phyloP scores from a whole-genome alignment of 2,888 invertebrate genomes.

The Charanyca ferruginea region DNA sequence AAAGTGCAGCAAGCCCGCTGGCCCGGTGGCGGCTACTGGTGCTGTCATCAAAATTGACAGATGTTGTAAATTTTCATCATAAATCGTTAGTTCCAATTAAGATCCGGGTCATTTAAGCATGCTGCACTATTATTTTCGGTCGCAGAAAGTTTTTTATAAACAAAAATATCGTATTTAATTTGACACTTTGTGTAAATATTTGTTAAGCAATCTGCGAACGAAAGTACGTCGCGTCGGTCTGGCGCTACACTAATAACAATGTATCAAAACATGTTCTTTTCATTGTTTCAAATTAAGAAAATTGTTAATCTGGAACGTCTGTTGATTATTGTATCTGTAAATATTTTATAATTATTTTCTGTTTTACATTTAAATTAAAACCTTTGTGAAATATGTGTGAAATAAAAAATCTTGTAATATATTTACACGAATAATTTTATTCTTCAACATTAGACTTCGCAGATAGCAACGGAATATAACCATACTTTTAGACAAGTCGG shows the following conservation, averaged over 20 bases:
- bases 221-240: constrained; percentile 45
- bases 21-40: not conserved
- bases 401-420: constrained; percentile 90
- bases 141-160: constrained; percentile 52
- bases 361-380: constrained; percentile 85
- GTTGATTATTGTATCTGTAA: constrained; percentile 89
- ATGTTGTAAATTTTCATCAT: too few species aligned
- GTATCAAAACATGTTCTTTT: constrained; percentile 60
- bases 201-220: constrained; percentile 48
- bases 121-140: constrained; percentile 37
- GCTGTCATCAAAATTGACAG: too few species aligned
- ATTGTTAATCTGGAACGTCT: constrained; percentile 86
- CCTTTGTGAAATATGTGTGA: constrained; percentile 89
- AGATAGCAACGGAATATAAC: not conserved
- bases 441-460: constrained; percentile 29
- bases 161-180: constrained; percentile 48
- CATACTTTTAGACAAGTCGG: too few species aligned
- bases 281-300: constrained; percentile 79
- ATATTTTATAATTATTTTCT: constrained; percentile 84
- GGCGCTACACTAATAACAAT: constrained; percentile 41
- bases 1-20: not conserved
- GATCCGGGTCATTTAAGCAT: not conserved
- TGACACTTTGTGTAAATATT: constrained; percentile 62
- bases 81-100: not conserved
- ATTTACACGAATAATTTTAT: constrained; percentile 72